These are phyloP conservation scores for Pseudochirops corinnae DNA, from an alignment of 2,797 vertebrate species.

Conservation along the genomic window DNA sequence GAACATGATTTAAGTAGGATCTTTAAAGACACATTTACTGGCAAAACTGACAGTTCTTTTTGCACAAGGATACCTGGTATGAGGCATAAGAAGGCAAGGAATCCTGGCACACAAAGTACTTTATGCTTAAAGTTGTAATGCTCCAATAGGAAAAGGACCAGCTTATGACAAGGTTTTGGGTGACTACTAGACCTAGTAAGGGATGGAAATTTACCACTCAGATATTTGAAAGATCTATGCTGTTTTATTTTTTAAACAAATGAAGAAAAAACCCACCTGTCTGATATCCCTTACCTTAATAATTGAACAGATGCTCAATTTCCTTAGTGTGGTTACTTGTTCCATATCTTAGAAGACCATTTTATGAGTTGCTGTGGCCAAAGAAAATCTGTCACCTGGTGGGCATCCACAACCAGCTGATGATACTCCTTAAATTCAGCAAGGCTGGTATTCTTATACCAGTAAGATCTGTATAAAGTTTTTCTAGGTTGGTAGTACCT, in stretches of 20 bases:
- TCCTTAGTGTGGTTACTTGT: neutral
- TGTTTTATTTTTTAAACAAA: constrained; percentile 36
- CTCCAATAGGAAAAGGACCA: neutral
- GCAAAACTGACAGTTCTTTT: constrained; percentile 17
- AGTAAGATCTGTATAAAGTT: neutral
- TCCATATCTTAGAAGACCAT: neutral
- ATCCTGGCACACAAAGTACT: neutral
- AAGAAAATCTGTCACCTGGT: neutral
- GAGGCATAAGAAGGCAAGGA: neutral
- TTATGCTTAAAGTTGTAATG: constrained; percentile 1
- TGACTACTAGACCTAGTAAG: neutral
- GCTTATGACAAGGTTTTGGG: neutral
- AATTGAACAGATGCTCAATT: neutral
- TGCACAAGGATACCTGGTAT: neutral
- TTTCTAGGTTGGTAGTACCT: neutral
- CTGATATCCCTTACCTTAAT: neutral
- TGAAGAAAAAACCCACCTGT: constrained; percentile 4
- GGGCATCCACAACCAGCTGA: neutral
- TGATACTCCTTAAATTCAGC: neutral
- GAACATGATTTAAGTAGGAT: neutral
- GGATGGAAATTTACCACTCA: neutral
- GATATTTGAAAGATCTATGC: neutral
- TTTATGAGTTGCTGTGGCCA: neutral
- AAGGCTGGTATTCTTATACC: neutral
- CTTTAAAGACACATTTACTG: neutral